Evolutionary conservation across 2,797 vertebrate species (phyloP), one percentile per base, ranked within the genome.

Genomic region (Pangasius djambal): DNA sequence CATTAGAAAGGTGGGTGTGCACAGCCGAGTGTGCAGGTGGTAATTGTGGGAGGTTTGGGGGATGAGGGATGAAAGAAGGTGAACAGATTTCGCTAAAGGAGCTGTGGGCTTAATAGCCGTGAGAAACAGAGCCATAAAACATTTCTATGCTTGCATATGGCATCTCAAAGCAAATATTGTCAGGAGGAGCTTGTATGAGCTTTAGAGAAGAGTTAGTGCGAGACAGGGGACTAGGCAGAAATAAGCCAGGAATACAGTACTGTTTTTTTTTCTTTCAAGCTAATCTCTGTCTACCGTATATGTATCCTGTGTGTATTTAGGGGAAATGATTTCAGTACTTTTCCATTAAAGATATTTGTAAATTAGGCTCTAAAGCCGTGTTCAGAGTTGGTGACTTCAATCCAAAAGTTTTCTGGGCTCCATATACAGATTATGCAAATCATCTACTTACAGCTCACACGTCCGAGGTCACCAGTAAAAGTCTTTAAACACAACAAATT

Each of bases 21-120:
- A 89, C 88, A 89, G 88, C 22, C 40, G 79, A 90, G 89, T 34
- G 63, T 88, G 86, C 57, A 55, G 88, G 83, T 59, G 63, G 89
- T 92, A 91, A 89, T 88, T 91, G 87, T 79, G 57, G 67, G 57
- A 89, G 86, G 87, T 83, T 77, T 28, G 57, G 82, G 59, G 89
- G 82, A 91, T 89, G 91, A 92, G 89, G 89, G 88, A 93, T 88
- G 90, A 89, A 88, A 55, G 16, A 67, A 78, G 69, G 78, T 34
- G 82, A 88, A 88, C 77, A 86, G 75, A 61, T 55, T 88, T 69
- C 61, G 69, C 83, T 83, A 86, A 89, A 59, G 75, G 88, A 87
- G 69, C 65, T 90, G 85, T 40, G 61, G 70, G 88, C 72, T 89
- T 91, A 91, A 83, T 50, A 87, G 88, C 86, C 78, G 85, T 89